Evolutionary conservation across 1,140 invertebrate genomes (phyloP).

Genomic region (Galleria mellonella): DNA sequence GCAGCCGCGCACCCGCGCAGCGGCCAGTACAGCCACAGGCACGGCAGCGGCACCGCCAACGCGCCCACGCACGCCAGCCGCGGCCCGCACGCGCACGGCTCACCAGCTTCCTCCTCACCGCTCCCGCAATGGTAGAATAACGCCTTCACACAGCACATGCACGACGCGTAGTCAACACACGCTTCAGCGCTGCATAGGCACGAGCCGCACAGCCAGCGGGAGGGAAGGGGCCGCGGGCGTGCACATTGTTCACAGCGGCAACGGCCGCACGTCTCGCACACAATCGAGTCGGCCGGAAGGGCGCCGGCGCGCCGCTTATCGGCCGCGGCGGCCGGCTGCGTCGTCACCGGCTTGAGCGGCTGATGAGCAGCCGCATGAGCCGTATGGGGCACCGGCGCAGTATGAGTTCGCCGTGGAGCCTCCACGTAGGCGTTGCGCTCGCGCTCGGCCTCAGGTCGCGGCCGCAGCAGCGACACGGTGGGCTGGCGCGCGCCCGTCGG

Average conservation of each 20-base stretch:
- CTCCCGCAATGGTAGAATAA: conserved; percentile 93
- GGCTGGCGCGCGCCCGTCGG: conserved; percentile 75
- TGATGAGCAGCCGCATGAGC: conserved; percentile 32
- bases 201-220: conserved; percentile 90
- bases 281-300: conserved; percentile 79
- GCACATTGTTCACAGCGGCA: conserved; percentile 92
- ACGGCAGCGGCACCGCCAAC: conserved; percentile 87
- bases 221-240: conserved; percentile 86
- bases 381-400: conserved; percentile 40
- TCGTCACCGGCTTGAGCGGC: conserved; percentile 65
- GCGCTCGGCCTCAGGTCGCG: conserved; percentile 84
- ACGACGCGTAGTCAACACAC: conserved; percentile 90
- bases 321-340: conserved; percentile 54
- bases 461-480: conserved; percentile 81
- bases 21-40: conserved; percentile 94
- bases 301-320: conserved; percentile 62
- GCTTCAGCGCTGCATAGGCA: conserved; percentile 91
- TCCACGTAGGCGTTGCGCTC: conserved; percentile 91
- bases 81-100: conserved; percentile 86
- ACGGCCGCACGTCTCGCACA: conserved; percentile 88
- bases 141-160: conserved; percentile 94
- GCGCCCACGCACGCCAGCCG: conserved; percentile 91
- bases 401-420: conserved; percentile 76
- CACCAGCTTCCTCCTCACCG: conserved; percentile 80
- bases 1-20: conserved; percentile 85